phyloP scores from a whole-genome alignment of 2,888 invertebrate species.

The Pasiphila rectangulata region DNA sequence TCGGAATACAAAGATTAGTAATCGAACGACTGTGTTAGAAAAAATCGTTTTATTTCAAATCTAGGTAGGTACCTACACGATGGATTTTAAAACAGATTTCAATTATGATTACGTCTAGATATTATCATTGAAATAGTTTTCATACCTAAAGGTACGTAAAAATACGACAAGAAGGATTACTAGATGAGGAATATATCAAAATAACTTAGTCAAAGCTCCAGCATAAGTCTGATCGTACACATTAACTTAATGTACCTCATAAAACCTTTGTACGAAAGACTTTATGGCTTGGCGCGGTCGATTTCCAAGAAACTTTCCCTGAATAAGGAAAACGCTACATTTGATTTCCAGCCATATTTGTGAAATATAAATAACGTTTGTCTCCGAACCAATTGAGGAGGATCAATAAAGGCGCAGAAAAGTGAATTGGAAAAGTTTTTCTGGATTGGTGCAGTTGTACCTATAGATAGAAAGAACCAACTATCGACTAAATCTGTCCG shows the following conservation, averaged over 20 bases:
- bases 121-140: too few species aligned
- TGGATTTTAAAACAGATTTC: too few species aligned
- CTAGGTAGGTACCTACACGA: too few species aligned
- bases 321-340: constrained; percentile 42
- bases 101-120: too few species aligned
- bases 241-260: constrained; percentile 70
- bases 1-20: too few species aligned
- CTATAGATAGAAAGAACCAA: neutral
- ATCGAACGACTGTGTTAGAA: too few species aligned
- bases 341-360: constrained; percentile 53
- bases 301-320: constrained; percentile 42
- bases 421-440: constrained; percentile 9
- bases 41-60: too few species aligned
- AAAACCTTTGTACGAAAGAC: constrained; percentile 70
- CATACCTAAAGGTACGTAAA: too few species aligned
- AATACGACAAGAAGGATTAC: too few species aligned
- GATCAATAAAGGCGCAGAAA: constrained; percentile 17
- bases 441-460: constrained; percentile 1
- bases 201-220: constrained; percentile 54
- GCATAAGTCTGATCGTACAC: constrained; percentile 60
- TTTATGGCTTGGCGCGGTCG: constrained; percentile 66
- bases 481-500: neutral
- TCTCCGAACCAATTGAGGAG: constrained; percentile 24
- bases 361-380: constrained; percentile 43
- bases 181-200: constrained; percentile 27